Percentiles rank a stretch among this genome's conserved stretches.
These are phyloP conservation scores for Casuarius casuarius DNA, from an alignment of 2,113 vertebrate species.

Conservation along the genomic window DNA sequence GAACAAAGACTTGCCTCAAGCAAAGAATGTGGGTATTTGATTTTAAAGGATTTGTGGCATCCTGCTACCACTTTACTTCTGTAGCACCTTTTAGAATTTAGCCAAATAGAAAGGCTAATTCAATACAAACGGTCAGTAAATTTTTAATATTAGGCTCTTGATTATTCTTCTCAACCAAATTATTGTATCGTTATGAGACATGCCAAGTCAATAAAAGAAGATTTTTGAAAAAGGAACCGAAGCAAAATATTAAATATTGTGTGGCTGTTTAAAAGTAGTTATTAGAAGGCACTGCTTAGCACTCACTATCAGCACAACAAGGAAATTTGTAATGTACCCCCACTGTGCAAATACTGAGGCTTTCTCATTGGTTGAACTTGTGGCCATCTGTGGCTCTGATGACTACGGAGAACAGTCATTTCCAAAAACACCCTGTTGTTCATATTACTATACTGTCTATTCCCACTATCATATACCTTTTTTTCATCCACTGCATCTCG, in stretches of 20 bases:
- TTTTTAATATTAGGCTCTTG: background rate
- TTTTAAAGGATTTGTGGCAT: constrained; percentile 2
- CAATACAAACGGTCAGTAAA: background rate
- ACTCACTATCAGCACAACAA: background rate
- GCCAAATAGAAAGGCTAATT: background rate
- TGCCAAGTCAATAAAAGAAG: background rate
- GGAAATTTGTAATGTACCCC: background rate
- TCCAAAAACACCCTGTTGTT: background rate
- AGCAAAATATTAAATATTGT: background rate
- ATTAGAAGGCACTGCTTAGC: background rate
- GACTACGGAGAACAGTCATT: background rate
- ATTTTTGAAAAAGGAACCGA: background rate
- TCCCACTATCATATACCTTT: background rate
- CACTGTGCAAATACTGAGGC: background rate
- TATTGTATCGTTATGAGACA: background rate
- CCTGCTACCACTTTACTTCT: constrained; percentile 22
- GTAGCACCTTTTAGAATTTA: constrained; percentile 6
- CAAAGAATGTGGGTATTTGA: background rate
- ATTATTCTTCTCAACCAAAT: background rate
- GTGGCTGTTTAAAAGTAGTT: background rate
- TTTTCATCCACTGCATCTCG: background rate
- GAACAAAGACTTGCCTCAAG: background rate
- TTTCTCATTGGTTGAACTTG: background rate
- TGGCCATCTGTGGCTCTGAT: background rate
- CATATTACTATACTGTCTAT: background rate